Conservation (phyloP, 1,140 invertebrate genomes). For the Orchestia grillus region DNA sequence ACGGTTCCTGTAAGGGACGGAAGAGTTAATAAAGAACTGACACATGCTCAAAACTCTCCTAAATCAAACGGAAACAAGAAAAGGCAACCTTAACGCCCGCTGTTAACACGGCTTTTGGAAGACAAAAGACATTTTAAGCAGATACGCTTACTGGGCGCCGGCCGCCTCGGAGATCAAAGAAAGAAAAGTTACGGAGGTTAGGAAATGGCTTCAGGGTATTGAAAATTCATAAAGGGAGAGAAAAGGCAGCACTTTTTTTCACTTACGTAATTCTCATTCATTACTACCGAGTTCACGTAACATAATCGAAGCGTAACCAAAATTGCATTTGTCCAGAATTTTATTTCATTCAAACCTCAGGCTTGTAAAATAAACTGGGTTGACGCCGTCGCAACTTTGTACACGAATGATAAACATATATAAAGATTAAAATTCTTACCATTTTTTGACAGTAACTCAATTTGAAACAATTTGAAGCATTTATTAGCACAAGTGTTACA, state of each 20-base stretch:
- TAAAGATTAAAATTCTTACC: no score
- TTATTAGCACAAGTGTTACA: no score
- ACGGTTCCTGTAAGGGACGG: neutral
- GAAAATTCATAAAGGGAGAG: neutral
- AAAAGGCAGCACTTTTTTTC: neutral
- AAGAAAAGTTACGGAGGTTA: neutral
- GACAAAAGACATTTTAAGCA: neutral
- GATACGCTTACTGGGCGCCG: neutral
- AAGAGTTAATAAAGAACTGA: conserved; percentile 29
- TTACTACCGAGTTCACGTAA: neutral
- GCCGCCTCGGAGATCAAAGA: neutral
- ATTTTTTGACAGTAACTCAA: no score
- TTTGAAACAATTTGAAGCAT: no score
- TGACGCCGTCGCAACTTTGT: no score
- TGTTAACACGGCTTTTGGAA: conserved; percentile 1
- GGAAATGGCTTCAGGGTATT: neutral
- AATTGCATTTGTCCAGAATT: no score
- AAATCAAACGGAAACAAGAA: conserved; percentile 9
- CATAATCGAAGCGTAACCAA: neutral
- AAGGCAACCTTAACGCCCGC: neutral
- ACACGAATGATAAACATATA: no score
- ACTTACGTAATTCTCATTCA: neutral
- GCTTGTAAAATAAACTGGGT: no score
- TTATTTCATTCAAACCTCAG: no score
- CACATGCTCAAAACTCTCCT: conserved; percentile 43